These are phyloP conservation scores for Triops longicaudatus DNA, from an alignment of 1,140 invertebrate genomes.

Conservation along the genomic window DNA sequence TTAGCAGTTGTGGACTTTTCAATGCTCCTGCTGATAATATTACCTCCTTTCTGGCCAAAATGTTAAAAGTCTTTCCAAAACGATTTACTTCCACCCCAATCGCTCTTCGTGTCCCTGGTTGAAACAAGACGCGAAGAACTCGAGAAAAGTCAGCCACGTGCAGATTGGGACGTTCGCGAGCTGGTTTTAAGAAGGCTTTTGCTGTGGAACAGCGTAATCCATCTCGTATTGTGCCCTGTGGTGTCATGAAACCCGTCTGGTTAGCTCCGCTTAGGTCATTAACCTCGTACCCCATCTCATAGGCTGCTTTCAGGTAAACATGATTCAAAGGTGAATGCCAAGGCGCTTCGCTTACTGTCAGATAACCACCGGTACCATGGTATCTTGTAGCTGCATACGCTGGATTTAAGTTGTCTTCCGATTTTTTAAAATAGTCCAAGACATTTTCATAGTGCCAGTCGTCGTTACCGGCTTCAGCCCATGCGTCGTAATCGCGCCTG, in stretches of 20 bases:
- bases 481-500: slow-evolving; percentile 52
- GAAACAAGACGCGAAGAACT: slow-evolving; percentile 71
- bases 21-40: slow-evolving; percentile 65
- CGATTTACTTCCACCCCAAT: slow-evolving; percentile 68
- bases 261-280: slow-evolving; percentile 64
- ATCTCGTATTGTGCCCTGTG: slow-evolving; percentile 70
- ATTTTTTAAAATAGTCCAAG: slow-evolving; percentile 48
- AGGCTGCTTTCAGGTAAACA: slow-evolving; percentile 69
- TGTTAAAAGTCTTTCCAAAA: slow-evolving; percentile 42
- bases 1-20: slow-evolving; percentile 57
- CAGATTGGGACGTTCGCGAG: slow-evolving; percentile 60
- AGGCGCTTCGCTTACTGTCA: slow-evolving; percentile 50
- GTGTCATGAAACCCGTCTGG: slow-evolving; percentile 71
- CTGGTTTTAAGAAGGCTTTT: slow-evolving; percentile 69
- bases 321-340: slow-evolving; percentile 69
- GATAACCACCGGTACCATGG: slow-evolving; percentile 34
- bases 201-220: slow-evolving; percentile 65
- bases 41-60: slow-evolving; percentile 55
- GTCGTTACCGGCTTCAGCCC: slow-evolving; percentile 47
- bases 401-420: slow-evolving; percentile 73
- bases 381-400: slow-evolving; percentile 55
- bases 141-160: slow-evolving; percentile 65
- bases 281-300: slow-evolving; percentile 68
- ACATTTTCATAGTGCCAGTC: slow-evolving; percentile 55
- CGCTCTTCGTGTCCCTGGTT: slow-evolving; percentile 56